Evolutionary conservation across 2,113 vertebrate genomes (phyloP).

Genomic region (Ovis canadensis): DNA sequence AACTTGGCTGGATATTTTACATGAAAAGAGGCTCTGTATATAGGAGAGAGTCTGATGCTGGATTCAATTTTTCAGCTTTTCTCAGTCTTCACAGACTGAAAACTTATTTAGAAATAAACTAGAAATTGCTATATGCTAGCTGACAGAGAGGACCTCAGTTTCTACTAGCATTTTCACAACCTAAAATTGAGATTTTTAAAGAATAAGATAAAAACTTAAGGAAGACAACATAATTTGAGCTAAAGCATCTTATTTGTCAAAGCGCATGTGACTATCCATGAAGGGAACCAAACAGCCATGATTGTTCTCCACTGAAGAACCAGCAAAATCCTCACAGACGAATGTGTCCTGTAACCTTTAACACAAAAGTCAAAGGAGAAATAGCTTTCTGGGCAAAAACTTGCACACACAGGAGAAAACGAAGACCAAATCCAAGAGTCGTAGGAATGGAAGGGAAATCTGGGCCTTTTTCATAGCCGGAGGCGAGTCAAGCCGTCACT

Average conservation of each 20-base stretch:
- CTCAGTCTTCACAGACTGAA: not conserved
- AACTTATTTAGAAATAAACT: not conserved
- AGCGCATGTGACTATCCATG: not conserved
- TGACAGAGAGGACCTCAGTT: not conserved
- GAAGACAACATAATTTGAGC: not conserved
- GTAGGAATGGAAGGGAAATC: not conserved
- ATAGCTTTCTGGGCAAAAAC: not conserved
- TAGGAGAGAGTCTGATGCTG: slow-evolving; percentile 5
- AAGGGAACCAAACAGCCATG: not conserved
- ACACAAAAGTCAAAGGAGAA: not conserved
- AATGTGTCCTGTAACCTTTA: not conserved
- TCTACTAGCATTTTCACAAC: not conserved
- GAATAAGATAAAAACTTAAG: not conserved
- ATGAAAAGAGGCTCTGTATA: slow-evolving; percentile 1
- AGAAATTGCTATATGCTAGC: not conserved
- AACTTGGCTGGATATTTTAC: slow-evolving; percentile 56
- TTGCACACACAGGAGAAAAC: not conserved
- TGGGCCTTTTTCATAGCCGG: not conserved
- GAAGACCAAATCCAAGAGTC: not conserved
- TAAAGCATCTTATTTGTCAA: not conserved
- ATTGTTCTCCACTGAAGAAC: not conserved
- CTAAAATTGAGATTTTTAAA: not conserved
- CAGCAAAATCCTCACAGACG: not conserved
- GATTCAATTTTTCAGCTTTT: not conserved
- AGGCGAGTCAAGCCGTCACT: not conserved